Percentiles rank a stretch among this genome's conserved stretches.
phyloP scores from a whole-genome alignment of 2,113 vertebrate genomes.

The Hemiprocne comata region DNA sequence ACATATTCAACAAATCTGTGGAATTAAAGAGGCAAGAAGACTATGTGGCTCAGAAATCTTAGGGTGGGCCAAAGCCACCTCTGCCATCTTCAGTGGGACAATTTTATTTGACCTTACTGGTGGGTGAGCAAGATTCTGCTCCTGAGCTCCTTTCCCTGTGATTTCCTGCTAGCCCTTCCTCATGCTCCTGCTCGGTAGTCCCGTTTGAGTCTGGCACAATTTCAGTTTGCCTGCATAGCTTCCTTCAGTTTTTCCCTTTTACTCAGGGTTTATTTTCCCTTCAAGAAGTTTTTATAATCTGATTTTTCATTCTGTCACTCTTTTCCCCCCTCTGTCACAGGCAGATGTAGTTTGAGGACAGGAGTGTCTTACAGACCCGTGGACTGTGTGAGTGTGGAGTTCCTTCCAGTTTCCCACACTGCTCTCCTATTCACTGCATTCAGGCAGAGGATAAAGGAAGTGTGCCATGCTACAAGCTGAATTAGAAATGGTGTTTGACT shows the following conservation, averaged over 20 bases:
- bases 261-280: neutral
- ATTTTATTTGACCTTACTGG: neutral
- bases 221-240: neutral
- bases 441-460: slow-evolving; percentile 84
- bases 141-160: neutral
- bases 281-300: slow-evolving; percentile 32
- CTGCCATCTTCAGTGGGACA: neutral
- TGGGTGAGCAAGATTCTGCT: neutral
- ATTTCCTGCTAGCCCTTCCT: neutral
- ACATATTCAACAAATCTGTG: neutral
- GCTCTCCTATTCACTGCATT: slow-evolving; percentile 81
- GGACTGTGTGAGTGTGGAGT: slow-evolving; percentile 71
- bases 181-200: neutral
- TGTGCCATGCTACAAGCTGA: slow-evolving; percentile 93
- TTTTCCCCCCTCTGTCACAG: slow-evolving; percentile 25
- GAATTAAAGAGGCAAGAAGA: neutral
- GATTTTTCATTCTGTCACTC: slow-evolving; percentile 40
- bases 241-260: neutral
- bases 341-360: slow-evolving; percentile 70
- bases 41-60: neutral
- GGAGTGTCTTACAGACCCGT: slow-evolving; percentile 13
- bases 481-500: slow-evolving; percentile 92
- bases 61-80: neutral
- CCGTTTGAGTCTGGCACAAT: neutral
- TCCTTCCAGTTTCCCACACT: slow-evolving; percentile 88